Percentiles rank a stretch among this genome's conserved stretches.
These are phyloP conservation scores for Daubentonia madagascariensis DNA, from an alignment of 2,113 vertebrate species.

Conservation along the genomic window DNA sequence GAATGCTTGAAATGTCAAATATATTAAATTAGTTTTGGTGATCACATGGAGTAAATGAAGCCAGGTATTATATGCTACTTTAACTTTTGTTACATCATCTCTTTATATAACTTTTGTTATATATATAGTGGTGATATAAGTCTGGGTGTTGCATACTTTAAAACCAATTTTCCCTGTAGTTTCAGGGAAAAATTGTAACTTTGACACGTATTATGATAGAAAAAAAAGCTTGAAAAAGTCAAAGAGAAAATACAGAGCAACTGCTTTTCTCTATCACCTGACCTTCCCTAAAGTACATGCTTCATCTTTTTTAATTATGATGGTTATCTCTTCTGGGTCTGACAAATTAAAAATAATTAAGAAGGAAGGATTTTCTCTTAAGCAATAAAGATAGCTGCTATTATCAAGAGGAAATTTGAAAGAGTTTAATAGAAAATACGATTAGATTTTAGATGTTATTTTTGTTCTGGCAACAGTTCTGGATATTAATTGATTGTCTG, in stretches of 20 bases:
- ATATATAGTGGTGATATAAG: background rate
- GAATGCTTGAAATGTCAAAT: background rate
- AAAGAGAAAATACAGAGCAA: background rate
- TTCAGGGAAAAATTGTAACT: background rate
- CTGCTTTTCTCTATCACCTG: background rate
- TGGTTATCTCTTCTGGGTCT: background rate
- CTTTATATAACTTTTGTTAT: background rate
- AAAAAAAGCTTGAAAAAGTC: background rate
- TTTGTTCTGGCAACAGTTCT: background rate
- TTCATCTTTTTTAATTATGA: background rate
- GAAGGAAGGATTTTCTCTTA: background rate
- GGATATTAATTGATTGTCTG: background rate
- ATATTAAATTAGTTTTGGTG: background rate
- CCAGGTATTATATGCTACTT: background rate
- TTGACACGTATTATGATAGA: background rate
- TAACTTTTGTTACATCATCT: background rate
- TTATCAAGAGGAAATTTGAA: background rate
- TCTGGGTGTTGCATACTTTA: background rate
- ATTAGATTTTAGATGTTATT: background rate
- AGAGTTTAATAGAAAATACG: background rate
- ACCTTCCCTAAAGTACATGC: background rate
- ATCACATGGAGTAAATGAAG: background rate
- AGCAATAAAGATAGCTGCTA: background rate
- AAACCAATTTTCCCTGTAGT: background rate
- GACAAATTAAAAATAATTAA: slow-evolving; percentile 32